Evolutionary conservation across 2,113 vertebrate genomes (phyloP), one percentile per base, ranked within the genome.

Genomic region (Heterochromis multidens): DNA sequence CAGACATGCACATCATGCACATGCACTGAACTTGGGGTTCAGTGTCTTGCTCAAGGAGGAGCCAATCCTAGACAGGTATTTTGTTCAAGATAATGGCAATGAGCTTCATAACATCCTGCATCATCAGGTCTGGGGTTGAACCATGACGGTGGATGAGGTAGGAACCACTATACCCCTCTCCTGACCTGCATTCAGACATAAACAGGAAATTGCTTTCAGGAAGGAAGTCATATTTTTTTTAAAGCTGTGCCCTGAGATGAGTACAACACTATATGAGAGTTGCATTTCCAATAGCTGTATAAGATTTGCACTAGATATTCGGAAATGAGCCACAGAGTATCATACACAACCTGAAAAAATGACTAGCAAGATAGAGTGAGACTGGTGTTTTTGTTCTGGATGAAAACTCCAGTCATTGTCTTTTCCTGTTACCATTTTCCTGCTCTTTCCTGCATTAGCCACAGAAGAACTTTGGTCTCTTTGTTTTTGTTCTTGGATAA

Each of bases 161-260:
- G 82, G 29, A 83, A 87, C 78, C 33, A 87, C 82, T 89, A 87
- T 91, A 83, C 74, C 77, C 80, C 77, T 85, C 85, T 92, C 80
- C 87, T 93, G 95, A 94, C 92, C 91, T 82, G 91, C 89, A 94
- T 91, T 94, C 89, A 88, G 92, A 93, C 88, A 93, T 93, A 96
- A 96, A 96, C 95, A 97, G 95, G 95, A 97, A 95, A 92, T 94
- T 83, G 85, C 79, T 87, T 65, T 89, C 87, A 95, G 93, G 94
- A 94, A 94, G 95, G 95, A 96, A 95, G 95, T 94, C 91, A 91
- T 95, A 80, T 93, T 85, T 92, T 94, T 93, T 94, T 93, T 86
- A 87, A 83, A 89, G 87, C 89, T 84, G 86, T 86, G 83, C 83
- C 67, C 67, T 90, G 90, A 59, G 70, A 86, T 7, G 31, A 85